Conservation (phyloP, 2,888 invertebrate species). For the Erebia palarica region DNA sequence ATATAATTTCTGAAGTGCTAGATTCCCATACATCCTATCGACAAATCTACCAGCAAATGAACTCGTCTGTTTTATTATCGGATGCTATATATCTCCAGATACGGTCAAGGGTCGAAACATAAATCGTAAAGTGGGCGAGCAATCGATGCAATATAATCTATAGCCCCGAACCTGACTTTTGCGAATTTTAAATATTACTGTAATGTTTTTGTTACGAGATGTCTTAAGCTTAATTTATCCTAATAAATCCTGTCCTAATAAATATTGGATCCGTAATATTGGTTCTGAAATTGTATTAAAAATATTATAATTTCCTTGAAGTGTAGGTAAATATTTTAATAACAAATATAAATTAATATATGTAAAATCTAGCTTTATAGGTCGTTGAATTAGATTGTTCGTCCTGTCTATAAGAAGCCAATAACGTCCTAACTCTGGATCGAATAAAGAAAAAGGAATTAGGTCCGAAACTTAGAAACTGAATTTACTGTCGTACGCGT, state of each 20-base stretch:
- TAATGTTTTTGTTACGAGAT: slow-evolving; percentile 24
- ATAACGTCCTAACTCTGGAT: slow-evolving; percentile 40
- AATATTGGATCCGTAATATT: too few relatives aligned
- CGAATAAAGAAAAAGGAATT: slow-evolving; percentile 44
- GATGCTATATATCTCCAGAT: slow-evolving; percentile 66
- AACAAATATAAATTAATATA: too few relatives aligned
- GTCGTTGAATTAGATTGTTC: slow-evolving; percentile 32
- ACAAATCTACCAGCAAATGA: slow-evolving; percentile 67
- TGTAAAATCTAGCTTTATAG: slow-evolving; percentile 27
- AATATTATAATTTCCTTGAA: too few relatives aligned
- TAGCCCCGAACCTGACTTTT: slow-evolving; percentile 41
- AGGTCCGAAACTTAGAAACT: slow-evolving; percentile 45
- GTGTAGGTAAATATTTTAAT: too few relatives aligned
- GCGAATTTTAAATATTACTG: slow-evolving; percentile 36
- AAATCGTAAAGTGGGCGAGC: slow-evolving; percentile 61
- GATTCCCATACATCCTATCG: slow-evolving; percentile 36
- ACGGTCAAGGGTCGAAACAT: slow-evolving; percentile 56
- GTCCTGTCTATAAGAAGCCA: slow-evolving; percentile 37
- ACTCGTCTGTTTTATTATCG: slow-evolving; percentile 64
- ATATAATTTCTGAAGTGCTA: neutral
- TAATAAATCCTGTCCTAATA: too few relatives aligned
- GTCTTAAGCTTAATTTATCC: neutral
- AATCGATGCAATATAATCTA: slow-evolving; percentile 57
- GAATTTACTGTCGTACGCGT: slow-evolving; percentile 44
- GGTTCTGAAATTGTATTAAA: too few relatives aligned